Evolutionary conservation across 53 echinoderm and acorn worm species (phyloP).

Genomic region (Echinarachnius parma): DNA sequence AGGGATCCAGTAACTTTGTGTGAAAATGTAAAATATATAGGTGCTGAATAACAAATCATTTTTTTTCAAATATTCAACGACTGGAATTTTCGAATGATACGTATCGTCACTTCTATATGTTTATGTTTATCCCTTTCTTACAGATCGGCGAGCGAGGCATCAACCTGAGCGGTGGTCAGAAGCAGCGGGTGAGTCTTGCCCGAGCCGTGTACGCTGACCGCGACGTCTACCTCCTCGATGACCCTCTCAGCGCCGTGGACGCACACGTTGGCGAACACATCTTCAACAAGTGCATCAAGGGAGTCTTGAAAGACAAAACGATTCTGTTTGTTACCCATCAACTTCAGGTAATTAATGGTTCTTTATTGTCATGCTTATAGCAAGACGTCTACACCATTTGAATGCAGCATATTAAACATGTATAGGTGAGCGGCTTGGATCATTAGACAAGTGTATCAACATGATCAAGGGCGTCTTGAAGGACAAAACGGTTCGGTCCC

Average conservation of each 20-base stretch:
- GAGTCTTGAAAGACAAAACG: constrained; percentile 74
- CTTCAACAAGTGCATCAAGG: constrained; percentile 83
- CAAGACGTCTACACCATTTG: too few relatives aligned
- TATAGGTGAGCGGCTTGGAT: too few relatives aligned
- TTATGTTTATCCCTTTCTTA: background rate
- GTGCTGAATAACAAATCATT: too few relatives aligned
- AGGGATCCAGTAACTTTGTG: too few relatives aligned
- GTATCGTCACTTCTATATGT: background rate
- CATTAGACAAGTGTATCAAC: too few relatives aligned
- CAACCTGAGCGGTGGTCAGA: constrained; percentile 95
- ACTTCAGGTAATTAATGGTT: constrained; percentile 74
- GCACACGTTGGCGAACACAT: constrained; percentile 93
- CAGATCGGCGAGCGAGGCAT: constrained; percentile 93
- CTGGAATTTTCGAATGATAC: background rate
- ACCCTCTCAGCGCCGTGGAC: constrained; percentile 93
- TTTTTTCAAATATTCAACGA: constrained; percentile 1
- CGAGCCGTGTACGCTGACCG: constrained; percentile 80
- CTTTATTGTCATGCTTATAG: background rate
- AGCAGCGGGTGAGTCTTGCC: constrained; percentile 87
- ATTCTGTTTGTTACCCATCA: constrained; percentile 93
- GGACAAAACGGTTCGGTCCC: too few relatives aligned
- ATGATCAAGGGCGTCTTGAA: too few relatives aligned
- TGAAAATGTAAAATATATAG: too few relatives aligned
- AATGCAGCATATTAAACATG: too few relatives aligned
- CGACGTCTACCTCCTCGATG: constrained; percentile 87